Evolutionary conservation across 2,888 invertebrate genomes (phyloP).

Genomic region (Oxyteleia sp.): DNA sequence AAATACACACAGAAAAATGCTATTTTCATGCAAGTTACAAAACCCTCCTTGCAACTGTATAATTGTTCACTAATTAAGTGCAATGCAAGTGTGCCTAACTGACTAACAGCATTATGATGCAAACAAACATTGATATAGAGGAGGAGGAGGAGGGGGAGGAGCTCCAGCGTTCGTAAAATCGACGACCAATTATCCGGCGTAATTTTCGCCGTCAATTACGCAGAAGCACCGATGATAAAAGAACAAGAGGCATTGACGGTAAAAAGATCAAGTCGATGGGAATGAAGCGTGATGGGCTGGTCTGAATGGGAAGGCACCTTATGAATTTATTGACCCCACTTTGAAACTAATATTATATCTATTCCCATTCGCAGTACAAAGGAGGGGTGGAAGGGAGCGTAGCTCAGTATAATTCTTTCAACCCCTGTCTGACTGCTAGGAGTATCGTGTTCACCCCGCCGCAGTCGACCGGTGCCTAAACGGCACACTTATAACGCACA

Average conservation of each 20-base stretch:
- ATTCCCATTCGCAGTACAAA: conserved; percentile 39
- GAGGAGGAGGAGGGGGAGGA: too few species aligned
- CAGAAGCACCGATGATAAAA: conserved; percentile 15
- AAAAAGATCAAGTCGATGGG: conserved; percentile 57
- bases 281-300: conserved; percentile 45
- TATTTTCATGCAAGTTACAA: too few species aligned
- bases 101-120: not conserved
- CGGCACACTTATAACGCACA: conserved; percentile 81
- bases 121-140: too few species aligned
- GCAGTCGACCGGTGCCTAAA: conserved; percentile 82
- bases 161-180: not conserved
- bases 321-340: conserved; percentile 67
- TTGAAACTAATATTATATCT: conserved; percentile 61
- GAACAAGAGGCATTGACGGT: conserved; percentile 37
- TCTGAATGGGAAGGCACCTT: conserved; percentile 60
- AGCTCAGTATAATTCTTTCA: conserved; percentile 70
- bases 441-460: conserved; percentile 84
- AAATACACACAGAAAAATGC: too few species aligned
- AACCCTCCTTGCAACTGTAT: too few species aligned
- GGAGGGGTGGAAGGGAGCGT: conserved; percentile 56
- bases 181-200: conserved; percentile 25
- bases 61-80: too few species aligned
- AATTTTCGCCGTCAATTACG: conserved; percentile 31
- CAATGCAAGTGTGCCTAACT: not conserved
- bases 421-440: conserved; percentile 65